These are phyloP conservation scores for Toxonevra muliebris DNA, from an alignment of 2,888 invertebrate species.

Conservation along the genomic window DNA sequence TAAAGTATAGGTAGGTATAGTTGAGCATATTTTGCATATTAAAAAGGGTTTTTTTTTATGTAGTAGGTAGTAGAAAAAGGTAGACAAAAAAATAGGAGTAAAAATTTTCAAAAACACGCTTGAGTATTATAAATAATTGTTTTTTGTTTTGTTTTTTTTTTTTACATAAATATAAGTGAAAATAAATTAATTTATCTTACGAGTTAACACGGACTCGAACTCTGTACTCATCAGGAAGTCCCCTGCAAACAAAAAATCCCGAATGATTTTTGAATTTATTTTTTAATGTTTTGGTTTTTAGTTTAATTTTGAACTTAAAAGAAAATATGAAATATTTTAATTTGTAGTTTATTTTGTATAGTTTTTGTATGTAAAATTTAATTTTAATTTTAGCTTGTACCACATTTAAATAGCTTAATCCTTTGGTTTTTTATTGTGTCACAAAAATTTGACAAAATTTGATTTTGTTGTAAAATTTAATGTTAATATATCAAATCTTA, in stretches of 20 bases:
- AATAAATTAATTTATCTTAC: constrained; percentile 71
- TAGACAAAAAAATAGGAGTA: background rate
- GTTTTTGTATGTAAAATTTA: too few relatives aligned
- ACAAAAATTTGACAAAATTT: background rate
- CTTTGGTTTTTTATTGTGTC: background rate
- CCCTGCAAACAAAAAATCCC: constrained; percentile 66
- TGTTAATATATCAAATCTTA: too few relatives aligned
- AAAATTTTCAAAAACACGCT: constrained; percentile 6
- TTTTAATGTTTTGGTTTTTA: constrained; percentile 39
- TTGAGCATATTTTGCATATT: too few relatives aligned
- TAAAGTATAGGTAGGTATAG: too few relatives aligned
- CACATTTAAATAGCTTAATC: background rate
- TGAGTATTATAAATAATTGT: background rate
- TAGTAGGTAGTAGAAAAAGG: background rate
- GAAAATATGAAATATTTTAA: too few relatives aligned
- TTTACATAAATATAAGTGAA: constrained; percentile 44
- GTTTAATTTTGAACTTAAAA: background rate
- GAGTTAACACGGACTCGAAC: constrained; percentile 86
- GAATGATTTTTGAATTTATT: constrained; percentile 53
- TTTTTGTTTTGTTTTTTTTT: constrained; percentile 27
- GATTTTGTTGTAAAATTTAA: background rate
- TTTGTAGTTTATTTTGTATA: too few relatives aligned
- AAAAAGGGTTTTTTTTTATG: background rate
- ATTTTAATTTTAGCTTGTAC: too few relatives aligned
- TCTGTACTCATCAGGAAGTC: constrained; percentile 83